phyloP scores from a whole-genome alignment of 2,113 vertebrate genomes.

The Eublepharis macularius region DNA sequence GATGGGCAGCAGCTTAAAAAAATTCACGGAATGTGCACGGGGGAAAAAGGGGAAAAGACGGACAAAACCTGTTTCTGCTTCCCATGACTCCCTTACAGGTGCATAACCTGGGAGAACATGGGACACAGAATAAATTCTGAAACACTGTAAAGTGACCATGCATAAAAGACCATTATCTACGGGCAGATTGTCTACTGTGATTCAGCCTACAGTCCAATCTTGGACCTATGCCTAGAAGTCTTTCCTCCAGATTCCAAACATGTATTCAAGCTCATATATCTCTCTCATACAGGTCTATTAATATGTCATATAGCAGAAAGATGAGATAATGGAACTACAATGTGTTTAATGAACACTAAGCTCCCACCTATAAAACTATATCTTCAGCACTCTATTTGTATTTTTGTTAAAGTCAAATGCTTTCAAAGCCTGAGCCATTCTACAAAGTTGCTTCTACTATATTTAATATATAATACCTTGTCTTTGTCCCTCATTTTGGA shows the following conservation, averaged over 20 bases:
- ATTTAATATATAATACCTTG: neutral
- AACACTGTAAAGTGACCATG: too few species aligned
- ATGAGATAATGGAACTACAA: neutral
- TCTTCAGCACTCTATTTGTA: neutral
- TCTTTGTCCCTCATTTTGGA: neutral
- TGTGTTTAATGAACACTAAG: neutral
- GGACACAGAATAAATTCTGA: too few species aligned
- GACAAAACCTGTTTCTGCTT: too few species aligned
- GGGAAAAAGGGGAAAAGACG: too few species aligned
- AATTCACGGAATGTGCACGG: too few species aligned
- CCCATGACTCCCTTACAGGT: too few species aligned
- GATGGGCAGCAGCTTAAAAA: too few species aligned
- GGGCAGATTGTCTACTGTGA: neutral
- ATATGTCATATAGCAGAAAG: neutral
- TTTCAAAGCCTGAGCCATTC: neutral
- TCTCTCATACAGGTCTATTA: neutral
- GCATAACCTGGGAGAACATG: too few species aligned
- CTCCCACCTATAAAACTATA: neutral
- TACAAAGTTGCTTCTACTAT: neutral
- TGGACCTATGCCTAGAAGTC: neutral
- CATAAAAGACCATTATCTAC: too few species aligned
- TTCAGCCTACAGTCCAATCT: neutral
- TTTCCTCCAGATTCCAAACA: neutral
- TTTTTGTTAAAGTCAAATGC: neutral
- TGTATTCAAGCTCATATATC: neutral